Percentiles rank a stretch among this genome's conserved stretches.
Conservation (phyloP, 2,888 invertebrate genomes). For the Sphaerophoria rueppellii region DNA sequence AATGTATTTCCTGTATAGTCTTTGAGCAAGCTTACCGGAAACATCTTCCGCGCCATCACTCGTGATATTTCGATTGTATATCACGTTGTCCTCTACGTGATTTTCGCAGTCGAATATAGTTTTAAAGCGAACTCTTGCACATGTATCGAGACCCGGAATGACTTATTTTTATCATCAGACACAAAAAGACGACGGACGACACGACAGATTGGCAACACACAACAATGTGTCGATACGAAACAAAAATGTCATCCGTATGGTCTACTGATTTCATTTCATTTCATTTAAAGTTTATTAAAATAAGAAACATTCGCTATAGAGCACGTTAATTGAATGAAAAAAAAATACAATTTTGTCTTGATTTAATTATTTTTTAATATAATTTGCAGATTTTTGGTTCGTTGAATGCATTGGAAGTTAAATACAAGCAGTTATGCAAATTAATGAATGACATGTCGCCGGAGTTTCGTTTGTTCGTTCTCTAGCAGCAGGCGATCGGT, state of each 20-base stretch:
- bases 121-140: slow-evolving; percentile 40
- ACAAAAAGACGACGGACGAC: slow-evolving; percentile 31
- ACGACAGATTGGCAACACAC: not conserved
- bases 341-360: slow-evolving; percentile 25
- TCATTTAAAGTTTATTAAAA: slow-evolving; percentile 62
- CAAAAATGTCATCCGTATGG: slow-evolving; percentile 54
- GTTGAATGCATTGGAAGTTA: slow-evolving; percentile 43
- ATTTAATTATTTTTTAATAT: slow-evolving; percentile 66
- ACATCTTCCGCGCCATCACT: too few species aligned
- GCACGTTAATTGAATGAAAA: not conserved
- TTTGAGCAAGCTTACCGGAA: too few species aligned
- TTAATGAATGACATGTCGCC: slow-evolving; percentile 33
- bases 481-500: too few species aligned
- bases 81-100: slow-evolving; percentile 15
- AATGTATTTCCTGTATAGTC: too few species aligned
- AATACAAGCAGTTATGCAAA: slow-evolving; percentile 52
- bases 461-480: not conserved
- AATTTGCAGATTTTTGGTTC: slow-evolving; percentile 57
- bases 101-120: slow-evolving; percentile 32
- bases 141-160: slow-evolving; percentile 38
- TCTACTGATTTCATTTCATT: slow-evolving; percentile 66
- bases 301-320: slow-evolving; percentile 2
- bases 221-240: not conserved
- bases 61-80: too few species aligned
- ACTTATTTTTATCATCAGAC: slow-evolving; percentile 29